phyloP scores from a whole-genome alignment of 1,140 invertebrate species.

The Penaeus japonicus region DNA sequence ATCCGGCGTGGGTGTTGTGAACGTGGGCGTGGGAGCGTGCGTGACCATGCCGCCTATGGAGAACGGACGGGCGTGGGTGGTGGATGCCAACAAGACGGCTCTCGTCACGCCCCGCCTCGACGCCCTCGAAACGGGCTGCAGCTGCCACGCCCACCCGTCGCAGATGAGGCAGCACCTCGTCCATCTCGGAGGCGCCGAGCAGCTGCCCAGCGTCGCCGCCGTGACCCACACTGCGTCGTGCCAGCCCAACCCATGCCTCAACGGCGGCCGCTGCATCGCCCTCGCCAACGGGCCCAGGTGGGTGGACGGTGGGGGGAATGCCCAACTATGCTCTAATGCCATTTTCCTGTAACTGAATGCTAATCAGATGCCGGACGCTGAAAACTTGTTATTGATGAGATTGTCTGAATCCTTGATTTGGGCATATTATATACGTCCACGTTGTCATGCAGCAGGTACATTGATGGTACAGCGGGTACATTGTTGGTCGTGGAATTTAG shows the following conservation, averaged over 20 bases:
- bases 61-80: background rate
- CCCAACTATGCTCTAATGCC: too few species aligned
- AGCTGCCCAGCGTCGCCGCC: conserved; percentile 26
- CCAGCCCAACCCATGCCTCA: conserved; percentile 85
- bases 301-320: background rate
- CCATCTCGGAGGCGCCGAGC: background rate
- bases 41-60: background rate
- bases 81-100: conserved; percentile 39
- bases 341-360: too few species aligned
- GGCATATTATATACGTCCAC: too few species aligned
- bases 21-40: conserved; percentile 32
- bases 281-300: conserved; percentile 67
- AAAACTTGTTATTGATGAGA: too few species aligned
- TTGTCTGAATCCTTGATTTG: too few species aligned
- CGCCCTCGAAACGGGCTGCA: conserved; percentile 13
- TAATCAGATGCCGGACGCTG: too few species aligned
- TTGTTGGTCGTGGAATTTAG: too few species aligned
- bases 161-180: conserved; percentile 9
- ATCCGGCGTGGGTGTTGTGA: background rate
- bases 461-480: too few species aligned
- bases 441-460: too few species aligned
- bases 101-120: conserved; percentile 31
- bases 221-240: conserved; percentile 69
- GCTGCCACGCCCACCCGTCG: conserved; percentile 13
- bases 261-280: conserved; percentile 81